Evolutionary conservation across 2,888 invertebrate species (phyloP).

Genomic region (Brenthis ino): DNA sequence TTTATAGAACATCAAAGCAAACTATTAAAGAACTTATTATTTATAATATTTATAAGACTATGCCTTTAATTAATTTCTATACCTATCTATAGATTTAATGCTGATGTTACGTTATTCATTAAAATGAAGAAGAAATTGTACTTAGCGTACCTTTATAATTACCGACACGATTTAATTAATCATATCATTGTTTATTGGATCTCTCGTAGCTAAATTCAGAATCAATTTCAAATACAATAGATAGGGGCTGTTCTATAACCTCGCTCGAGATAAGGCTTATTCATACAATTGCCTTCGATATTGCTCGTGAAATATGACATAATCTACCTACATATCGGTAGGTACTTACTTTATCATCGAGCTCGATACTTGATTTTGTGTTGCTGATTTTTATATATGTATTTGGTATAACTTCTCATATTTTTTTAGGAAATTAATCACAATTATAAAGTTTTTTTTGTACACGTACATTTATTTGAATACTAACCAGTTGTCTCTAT

Average conservation of each 20-base stretch:
- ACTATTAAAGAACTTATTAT: too few species aligned
- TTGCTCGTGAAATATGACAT: constrained; percentile 11
- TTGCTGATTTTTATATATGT: neutral
- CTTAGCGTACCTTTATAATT: neutral
- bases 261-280: neutral
- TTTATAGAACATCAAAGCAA: too few species aligned
- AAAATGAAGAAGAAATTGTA: too few species aligned
- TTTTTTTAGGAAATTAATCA: too few species aligned
- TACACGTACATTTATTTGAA: too few species aligned
- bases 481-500: too few species aligned
- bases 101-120: too few species aligned
- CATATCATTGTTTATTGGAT: neutral
- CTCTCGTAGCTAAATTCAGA: neutral
- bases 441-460: too few species aligned
- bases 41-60: too few species aligned
- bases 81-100: too few species aligned
- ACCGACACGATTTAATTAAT: neutral
- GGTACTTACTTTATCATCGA: neutral
- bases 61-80: too few species aligned
- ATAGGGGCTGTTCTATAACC: constrained; percentile 1
- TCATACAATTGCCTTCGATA: constrained; percentile 13
- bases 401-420: too few species aligned
- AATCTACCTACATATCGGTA: neutral
- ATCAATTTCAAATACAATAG: constrained; percentile 10
- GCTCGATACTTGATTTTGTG: neutral